Evolutionary conservation across 2,113 vertebrate genomes (phyloP), one percentile per base, ranked within the genome.

Genomic region (Scomber japonicus): DNA sequence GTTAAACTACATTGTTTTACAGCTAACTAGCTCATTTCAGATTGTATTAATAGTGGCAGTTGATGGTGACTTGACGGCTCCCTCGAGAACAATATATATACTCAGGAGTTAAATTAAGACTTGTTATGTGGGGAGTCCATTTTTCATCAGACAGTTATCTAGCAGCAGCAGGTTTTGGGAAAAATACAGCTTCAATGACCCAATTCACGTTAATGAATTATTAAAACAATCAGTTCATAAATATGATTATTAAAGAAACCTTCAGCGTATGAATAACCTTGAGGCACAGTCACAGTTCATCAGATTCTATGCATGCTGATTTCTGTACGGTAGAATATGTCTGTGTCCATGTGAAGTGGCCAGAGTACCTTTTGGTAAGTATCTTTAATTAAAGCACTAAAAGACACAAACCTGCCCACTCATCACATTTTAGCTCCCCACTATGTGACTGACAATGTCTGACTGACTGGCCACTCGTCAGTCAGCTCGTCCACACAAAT

Each of bases 1-100:
- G 70, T 79, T 86, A 80, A 87, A 81, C 49, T 51, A 50, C 44
- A 57, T 8, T 61, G 27, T 57, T 89, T 74, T 69, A 78, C 53
- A 48, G 65, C 55, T 57, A 81, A 84, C 64, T 70, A 64, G 71
- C 64, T 65, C 16, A 21, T 80, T 84, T 77, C 46, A 75, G 51
- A 65, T 50, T 59, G 51, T 4, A 70, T 67, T 75, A 83, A 76
- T 1, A 49, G 46, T 50, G 64, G 64, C 57, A 64, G 50, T 53
- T 6, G 46, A 56, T 61, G 9, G 31, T 21, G 56, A 73, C 24
- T 27, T 62, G 35, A 89, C 4, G 21, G 73, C 63, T 80, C 71
- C 73, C 75, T 46, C 1, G 17, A 61, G 68, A 74, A 80, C 24
- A 74, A 46, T 78, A 60, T 55, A 31, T 49, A 50, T 46, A 49